phyloP scores from a whole-genome alignment of 2,797 vertebrate genomes.

The Merluccius polli region DNA sequence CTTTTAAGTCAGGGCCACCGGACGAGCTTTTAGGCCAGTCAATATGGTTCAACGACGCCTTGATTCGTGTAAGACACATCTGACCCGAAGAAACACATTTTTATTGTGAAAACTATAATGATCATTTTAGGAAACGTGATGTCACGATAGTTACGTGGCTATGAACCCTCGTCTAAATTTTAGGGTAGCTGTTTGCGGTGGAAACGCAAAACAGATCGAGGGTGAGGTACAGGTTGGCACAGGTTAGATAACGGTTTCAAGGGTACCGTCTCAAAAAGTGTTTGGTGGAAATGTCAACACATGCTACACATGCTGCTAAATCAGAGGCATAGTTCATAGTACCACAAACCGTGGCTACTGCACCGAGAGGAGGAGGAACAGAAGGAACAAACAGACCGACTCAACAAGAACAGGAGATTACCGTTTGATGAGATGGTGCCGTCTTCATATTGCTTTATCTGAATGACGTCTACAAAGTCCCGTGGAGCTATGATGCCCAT shows the following conservation, averaged over 20 bases:
- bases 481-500: conserved; percentile 92
- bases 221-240: too few relatives aligned
- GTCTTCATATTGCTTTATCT: conserved; percentile 82
- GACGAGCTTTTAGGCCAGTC: background rate
- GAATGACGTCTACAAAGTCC: conserved; percentile 91
- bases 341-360: background rate
- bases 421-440: conserved; percentile 85
- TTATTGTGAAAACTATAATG: background rate
- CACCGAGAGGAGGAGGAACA: background rate
- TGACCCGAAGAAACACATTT: background rate
- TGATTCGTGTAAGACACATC: background rate
- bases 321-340: background rate
- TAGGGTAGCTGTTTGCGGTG: too few relatives aligned
- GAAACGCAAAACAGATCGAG: too few relatives aligned
- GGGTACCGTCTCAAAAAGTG: too few relatives aligned
- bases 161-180: too few relatives aligned
- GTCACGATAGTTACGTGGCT: too few relatives aligned
- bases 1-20: background rate
- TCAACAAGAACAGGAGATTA: conserved; percentile 50
- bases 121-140: background rate
- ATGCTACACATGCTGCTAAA: background rate
- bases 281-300: too few relatives aligned
- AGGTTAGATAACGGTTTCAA: too few relatives aligned
- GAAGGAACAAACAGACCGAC: background rate
- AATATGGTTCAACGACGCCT: background rate